Conservation (phyloP, 2,113 vertebrate genomes). For the Megaleporinus macrocephalus region DNA sequence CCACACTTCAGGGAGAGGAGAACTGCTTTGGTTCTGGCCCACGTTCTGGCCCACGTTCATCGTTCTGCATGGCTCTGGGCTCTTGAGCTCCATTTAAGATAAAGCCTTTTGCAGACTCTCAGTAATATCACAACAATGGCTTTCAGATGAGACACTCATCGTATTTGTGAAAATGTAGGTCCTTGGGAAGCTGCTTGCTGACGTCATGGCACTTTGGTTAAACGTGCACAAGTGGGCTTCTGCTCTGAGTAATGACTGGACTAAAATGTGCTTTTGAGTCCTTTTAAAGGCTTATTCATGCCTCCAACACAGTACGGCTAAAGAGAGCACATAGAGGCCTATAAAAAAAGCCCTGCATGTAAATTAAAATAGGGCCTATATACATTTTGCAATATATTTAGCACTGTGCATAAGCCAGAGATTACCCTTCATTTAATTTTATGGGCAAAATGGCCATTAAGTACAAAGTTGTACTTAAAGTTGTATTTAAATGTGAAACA, state of each 20-base stretch:
- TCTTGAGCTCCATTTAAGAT: background rate
- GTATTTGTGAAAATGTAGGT: background rate
- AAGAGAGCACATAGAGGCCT: too few species aligned
- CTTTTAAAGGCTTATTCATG: too few species aligned
- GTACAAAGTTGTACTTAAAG: too few species aligned
- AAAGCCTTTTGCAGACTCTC: background rate
- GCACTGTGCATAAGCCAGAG: too few species aligned
- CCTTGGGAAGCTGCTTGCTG: background rate
- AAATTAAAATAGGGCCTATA: too few species aligned
- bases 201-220: background rate
- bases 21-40: background rate
- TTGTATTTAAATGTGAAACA: too few species aligned
- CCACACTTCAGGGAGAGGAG: conserved; percentile 2
- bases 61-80: background rate
- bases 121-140: background rate
- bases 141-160: background rate
- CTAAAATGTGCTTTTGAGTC: too few species aligned
- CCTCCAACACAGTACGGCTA: too few species aligned
- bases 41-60: background rate
- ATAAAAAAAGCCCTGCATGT: too few species aligned
- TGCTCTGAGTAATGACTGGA: background rate
- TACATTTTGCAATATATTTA: too few species aligned
- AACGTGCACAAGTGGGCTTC: background rate
- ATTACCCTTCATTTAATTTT: too few species aligned
- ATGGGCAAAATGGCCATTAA: too few species aligned